Evolutionary conservation across 1,140 invertebrate species (phyloP), one percentile per base, ranked within the genome.

Genomic region (Zaprionus gabonicus): DNA sequence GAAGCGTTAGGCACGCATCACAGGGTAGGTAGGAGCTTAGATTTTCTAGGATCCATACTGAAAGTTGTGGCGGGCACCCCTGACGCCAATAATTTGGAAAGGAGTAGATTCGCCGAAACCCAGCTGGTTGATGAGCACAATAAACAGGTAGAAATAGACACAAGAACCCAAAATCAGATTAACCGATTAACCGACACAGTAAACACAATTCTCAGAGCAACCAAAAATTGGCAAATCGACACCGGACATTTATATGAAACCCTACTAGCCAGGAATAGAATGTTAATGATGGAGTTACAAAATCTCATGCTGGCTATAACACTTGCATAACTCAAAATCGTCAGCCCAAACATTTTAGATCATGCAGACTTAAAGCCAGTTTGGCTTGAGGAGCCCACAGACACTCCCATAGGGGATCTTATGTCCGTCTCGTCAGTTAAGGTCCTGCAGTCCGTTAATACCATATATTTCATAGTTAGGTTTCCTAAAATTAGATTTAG

Each of bases 381-480:
- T 76, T 71, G 71, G 71, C 51, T 70, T 41, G 66, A 71, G 49
- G 46, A 75, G 12, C 58, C 71, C 71, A 74, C 71, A 13, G 34
- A 62, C 15, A 74, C 49, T 13, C 71, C 62, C 20, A 70, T 75
- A 57, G 28, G 49, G 12, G 71, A 78, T 17, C 56, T 78, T 59
- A n/a, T 78, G 53, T 59, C 65, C 36, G 62, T 63, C 1, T 7
- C 60, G 36, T 68, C 49, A 27, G 27, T 73, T 10, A 78, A 73
- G 13, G 56, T 69, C 7, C 28, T 73, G 0, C 55, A 73, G 20
- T 73, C 70, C 23, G 12, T 7, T 36, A 70, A 73, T 2, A 2
- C 28, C 4, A 2, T 73, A 6, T 7, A 73, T 13, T 73, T 74
- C 55, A 64, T 69, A 3, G 38, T 69, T 13, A 73, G 41, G n/a